A percentile compares a stretch with the other conserved stretches of the same genome.
phyloP scores from a whole-genome alignment of 2,888 invertebrate genomes.

The Apamea anceps region DNA sequence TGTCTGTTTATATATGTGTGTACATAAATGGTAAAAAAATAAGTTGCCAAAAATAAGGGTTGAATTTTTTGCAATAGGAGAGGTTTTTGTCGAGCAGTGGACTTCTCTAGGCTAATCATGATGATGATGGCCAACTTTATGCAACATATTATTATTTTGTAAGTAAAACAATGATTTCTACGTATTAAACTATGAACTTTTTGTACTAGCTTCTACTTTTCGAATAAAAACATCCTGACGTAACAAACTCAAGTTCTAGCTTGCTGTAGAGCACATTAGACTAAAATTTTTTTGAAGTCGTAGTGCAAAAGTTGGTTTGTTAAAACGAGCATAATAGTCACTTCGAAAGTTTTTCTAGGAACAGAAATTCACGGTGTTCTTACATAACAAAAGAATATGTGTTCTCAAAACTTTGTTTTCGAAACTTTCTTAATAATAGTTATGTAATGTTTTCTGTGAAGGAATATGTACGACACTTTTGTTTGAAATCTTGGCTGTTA shows the following conservation, averaged over 20 bases:
- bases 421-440: conserved; percentile 8
- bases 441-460: not conserved
- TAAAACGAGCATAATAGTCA: conserved; percentile 29
- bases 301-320: conserved; percentile 22
- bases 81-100: not conserved
- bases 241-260: conserved; percentile 4
- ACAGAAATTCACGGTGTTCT: not conserved
- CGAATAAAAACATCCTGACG: not conserved
- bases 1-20: too few relatives aligned
- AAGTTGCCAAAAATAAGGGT: not conserved
- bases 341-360: conserved; percentile 19
- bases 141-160: too few relatives aligned
- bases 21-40: too few relatives aligned
- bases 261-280: not conserved
- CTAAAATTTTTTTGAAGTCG: conserved; percentile 3
- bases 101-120: not conserved
- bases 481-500: not conserved
- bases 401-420: not conserved
- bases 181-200: not conserved
- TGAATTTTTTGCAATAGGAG: not conserved
- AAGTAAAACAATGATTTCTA: not conserved
- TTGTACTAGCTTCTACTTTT: not conserved
- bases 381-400: not conserved
- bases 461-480: not conserved
- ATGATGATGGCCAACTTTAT: too few relatives aligned